Evolutionary conservation across 2,113 vertebrate species (phyloP), one percentile per base, ranked within the genome.

Genomic region (Zingel zingel): DNA sequence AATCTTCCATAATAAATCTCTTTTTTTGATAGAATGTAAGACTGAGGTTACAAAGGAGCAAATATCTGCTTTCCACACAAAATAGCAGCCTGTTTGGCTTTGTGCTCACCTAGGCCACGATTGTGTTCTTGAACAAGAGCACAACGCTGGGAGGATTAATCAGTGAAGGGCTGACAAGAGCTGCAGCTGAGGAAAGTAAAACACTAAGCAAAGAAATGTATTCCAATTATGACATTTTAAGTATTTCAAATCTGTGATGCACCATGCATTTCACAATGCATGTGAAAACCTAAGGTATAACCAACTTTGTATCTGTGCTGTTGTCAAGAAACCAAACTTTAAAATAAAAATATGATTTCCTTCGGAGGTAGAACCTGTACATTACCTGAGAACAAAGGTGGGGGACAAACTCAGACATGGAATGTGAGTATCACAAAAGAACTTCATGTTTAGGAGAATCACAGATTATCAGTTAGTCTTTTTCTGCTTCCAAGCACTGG

Each of bases 21-120:
- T 14, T 48, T 30, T 11, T 25, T 51, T 74, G 33, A 36, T 59
- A n/a, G n/a, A 54, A 71, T 25, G 15, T 47, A 39, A 70, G 27
- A 64, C 33, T 13, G 59, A 75, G 39, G 54, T 33, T 66, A 15
- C 45, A 71, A 72, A 68, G 51, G 30, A 62, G 36, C 47, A 63
- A 56, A 79, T 59, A 76, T 43, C 23, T 45, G 16, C 25, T 64
- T 78, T 65, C 65, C 74, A 14, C n/a, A 33, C 51, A 45, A 12
- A n/a, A n/a, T 2, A 69, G 27, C 66, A 48, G 58, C 18, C 30
- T 84, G 70, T 86, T 67, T 83, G 66, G 77, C 77, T 85, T 69
- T 61, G 61, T 25, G 51, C 48, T 25, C 30, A 66, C 36, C 39
- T 76, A 79, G 83, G 77, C 53, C 68, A 12, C 39, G 2, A 43